Evolutionary conservation across 2,113 vertebrate species (phyloP).

Genomic region (Athene cunicularia): DNA sequence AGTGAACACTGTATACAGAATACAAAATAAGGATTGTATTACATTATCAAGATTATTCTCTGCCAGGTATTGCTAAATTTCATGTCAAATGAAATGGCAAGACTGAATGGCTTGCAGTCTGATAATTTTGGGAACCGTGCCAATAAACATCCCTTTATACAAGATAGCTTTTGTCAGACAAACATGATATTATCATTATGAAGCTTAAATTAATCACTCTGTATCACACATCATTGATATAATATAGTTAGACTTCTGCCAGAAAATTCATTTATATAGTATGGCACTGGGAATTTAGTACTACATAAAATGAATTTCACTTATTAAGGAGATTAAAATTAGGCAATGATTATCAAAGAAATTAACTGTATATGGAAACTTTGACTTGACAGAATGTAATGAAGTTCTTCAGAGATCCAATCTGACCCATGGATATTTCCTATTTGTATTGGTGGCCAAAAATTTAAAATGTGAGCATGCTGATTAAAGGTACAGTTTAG

Average conservation of each 20-base stretch:
- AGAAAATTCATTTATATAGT: not conserved
- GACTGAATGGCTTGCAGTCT: not conserved
- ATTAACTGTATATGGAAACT: not conserved
- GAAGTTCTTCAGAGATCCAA: not conserved
- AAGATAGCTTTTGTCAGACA: constrained; percentile 31
- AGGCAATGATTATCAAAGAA: not conserved
- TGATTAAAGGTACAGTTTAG: not conserved
- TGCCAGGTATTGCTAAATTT: not conserved
- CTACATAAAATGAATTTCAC: not conserved
- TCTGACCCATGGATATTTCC: not conserved
- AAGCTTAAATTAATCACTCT: constrained; percentile 17
- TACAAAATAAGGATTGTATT: not conserved
- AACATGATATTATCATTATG: constrained; percentile 9
- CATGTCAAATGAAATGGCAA: not conserved
- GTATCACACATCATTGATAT: not conserved
- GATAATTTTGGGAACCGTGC: constrained; percentile 1
- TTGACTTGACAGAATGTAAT: not conserved
- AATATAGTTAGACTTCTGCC: not conserved
- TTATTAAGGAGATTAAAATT: constrained; percentile 32
- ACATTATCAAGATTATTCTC: not conserved
- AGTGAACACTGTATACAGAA: not conserved
- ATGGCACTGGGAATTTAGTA: not conserved
- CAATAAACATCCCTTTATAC: constrained; percentile 12
- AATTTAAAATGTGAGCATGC: not conserved
- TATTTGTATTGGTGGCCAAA: not conserved